Evolutionary conservation across 2,797 vertebrate species (phyloP), one percentile per base, ranked within the genome.

Genomic region (Tachyglossus aculeatus): DNA sequence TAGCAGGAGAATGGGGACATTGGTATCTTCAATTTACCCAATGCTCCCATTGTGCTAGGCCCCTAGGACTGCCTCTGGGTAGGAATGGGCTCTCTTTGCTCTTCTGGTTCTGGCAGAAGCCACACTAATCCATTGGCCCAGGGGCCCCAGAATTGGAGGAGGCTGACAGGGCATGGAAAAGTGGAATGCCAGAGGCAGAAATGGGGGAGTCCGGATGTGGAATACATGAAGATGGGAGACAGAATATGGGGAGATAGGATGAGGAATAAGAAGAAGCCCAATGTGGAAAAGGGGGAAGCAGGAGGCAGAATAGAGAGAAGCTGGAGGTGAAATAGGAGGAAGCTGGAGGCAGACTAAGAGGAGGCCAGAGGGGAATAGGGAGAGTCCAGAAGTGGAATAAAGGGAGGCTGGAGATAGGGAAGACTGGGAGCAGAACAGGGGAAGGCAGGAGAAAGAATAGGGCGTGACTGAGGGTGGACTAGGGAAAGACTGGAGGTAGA

Each of bases 51-150:
- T 48, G n/a, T 29, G 24, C 4, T 24, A 51, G 57, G 55, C 65
- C 50, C 37, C 33, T 52, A 59, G 50, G 37, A 34, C 73, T 53
- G 60, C 48, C 44, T 58, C 60, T 27, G n/a, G n/a, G 44, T 37
- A 41, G 50, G 55, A 47, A 61, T 59, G 41, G 55, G 39, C 39
- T 50, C 64, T 62, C 52, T 62, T n/a, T n/a, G n/a, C n/a, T n/a
- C n/a, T n/a, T n/a, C 37, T 48, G 29, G 60, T 65, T 55, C 67
- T 54, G 50, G 67, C 58, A 56, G 47, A 41, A 29, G 47, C 11
- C 5, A 9, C 32, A 33, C 41, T 65, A 65, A 60, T 41, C 34
- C 45, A 6, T 22, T 50, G 40, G 55, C 41, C 55, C 52, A 33
- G 7, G n/a, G 19, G 57, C 55, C 52, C 39, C 21, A 24, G 56